These are phyloP conservation scores for Amphiprion ocellaris DNA, from an alignment of 2,113 vertebrate species.

Conservation along the genomic window DNA sequence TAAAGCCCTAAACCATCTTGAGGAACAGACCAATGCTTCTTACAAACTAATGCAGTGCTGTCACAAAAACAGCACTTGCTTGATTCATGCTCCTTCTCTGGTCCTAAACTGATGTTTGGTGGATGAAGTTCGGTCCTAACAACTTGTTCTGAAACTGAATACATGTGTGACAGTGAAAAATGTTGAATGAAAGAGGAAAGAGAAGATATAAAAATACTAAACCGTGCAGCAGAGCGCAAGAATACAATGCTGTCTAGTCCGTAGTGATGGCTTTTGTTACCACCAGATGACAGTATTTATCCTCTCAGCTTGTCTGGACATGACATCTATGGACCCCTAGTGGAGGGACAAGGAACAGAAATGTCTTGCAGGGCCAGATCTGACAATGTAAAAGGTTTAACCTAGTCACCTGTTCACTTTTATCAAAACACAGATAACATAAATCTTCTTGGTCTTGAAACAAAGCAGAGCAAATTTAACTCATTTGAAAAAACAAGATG, in stretches of 20 bases:
- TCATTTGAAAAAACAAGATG: background rate
- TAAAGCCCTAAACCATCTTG: background rate
- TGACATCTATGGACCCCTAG: constrained; percentile 69
- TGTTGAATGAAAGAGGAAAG: background rate
- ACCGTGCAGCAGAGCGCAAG: background rate
- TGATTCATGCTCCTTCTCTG: background rate
- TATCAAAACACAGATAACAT: constrained; percentile 5
- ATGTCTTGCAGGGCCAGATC: constrained; percentile 15
- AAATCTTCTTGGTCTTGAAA: background rate
- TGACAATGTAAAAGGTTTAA: background rate
- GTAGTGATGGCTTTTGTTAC: constrained; percentile 71
- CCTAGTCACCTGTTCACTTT: background rate
- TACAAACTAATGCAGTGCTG: background rate
- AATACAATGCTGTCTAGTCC: constrained; percentile 20
- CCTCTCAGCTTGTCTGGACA: constrained; percentile 64
- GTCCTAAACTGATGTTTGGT: background rate
- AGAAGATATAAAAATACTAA: background rate
- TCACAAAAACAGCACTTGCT: constrained; percentile 11
- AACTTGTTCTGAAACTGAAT: constrained; percentile 7
- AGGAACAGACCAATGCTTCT: background rate
- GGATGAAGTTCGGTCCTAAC: background rate
- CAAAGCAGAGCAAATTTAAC: background rate
- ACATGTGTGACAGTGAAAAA: background rate
- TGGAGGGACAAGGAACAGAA: constrained; percentile 49
- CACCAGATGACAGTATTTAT: constrained; percentile 82